phyloP scores from a whole-genome alignment of 2,888 invertebrate species.

The Polylopha cassiicola region DNA sequence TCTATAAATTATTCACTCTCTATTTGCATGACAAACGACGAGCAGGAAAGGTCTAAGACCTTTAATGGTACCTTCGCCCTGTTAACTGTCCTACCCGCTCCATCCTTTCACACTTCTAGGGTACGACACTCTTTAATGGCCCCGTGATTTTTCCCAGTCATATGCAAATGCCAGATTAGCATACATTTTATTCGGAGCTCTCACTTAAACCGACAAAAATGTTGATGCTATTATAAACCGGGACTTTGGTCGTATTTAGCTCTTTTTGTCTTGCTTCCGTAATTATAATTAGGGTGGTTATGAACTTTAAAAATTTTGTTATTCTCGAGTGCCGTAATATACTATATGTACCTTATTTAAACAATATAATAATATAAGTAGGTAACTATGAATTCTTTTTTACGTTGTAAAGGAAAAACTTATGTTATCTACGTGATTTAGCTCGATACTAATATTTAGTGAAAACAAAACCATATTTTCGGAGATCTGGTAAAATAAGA shows the following conservation, averaged over 20 bases:
- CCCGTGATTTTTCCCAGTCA: conserved; percentile 66
- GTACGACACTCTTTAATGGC: conserved; percentile 57
- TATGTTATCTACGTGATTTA: no score
- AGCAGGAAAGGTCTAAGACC: conserved; percentile 61
- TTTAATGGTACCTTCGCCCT: conserved; percentile 55
- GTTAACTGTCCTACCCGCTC: conserved; percentile 40
- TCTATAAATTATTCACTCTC: conserved; percentile 70
- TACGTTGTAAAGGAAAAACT: no score
- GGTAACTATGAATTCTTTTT: no score
- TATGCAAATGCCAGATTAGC: conserved; percentile 65
- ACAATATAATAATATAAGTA: no score
- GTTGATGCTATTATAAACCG: conserved; percentile 46
- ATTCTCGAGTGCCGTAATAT: no score
- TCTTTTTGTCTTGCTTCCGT: conserved; percentile 26
- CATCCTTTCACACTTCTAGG: conserved; percentile 46
- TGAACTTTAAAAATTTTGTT: conserved; percentile 4
- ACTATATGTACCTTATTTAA: no score
- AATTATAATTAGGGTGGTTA: conserved; percentile 15
- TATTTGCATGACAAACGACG: conserved; percentile 73
- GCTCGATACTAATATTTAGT: no score
- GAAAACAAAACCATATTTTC: no score
- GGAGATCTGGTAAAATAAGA: no score
- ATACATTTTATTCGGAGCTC: conserved; percentile 56
- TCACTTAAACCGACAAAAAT: conserved; percentile 41
- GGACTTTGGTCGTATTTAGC: conserved; percentile 35